Conservation (phyloP, 2,888 invertebrate species). For the Clunio marinus region DNA sequence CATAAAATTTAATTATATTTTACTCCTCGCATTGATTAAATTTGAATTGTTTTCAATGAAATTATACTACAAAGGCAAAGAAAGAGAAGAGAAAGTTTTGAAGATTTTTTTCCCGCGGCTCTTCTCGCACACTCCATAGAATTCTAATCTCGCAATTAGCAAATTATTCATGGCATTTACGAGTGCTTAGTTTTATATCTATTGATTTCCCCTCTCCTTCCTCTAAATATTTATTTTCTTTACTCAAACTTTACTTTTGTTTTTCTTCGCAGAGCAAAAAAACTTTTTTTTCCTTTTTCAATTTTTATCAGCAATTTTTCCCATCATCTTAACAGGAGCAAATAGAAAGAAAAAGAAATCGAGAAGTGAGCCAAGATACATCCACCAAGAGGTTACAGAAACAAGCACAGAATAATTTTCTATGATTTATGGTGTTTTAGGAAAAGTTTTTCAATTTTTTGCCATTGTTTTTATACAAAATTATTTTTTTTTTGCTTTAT, state of each 20-base stretch:
- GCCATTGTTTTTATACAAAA: constrained; percentile 1
- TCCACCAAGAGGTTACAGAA: background rate
- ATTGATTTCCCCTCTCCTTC: background rate
- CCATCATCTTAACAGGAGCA: background rate
- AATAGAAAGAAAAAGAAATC: background rate
- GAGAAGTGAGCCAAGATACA: background rate
- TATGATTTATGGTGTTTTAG: constrained; percentile 31
- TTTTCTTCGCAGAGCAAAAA: too few species aligned
- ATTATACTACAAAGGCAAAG: too few species aligned
- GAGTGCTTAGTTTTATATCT: background rate
- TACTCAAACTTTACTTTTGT: too few species aligned
- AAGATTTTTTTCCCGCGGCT: background rate
- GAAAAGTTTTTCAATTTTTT: constrained; percentile 33
- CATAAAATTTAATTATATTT: too few species aligned
- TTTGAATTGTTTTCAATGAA: too few species aligned
- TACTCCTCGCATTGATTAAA: too few species aligned
- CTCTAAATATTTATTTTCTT: too few species aligned
- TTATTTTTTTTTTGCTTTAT: constrained; percentile 6
- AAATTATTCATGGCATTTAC: constrained; percentile 26
- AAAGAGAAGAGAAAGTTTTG: too few species aligned
- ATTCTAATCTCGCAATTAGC: constrained; percentile 25
- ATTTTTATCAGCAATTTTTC: background rate
- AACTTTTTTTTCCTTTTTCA: background rate
- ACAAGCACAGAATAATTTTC: background rate
- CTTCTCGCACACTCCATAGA: background rate